A percentile compares a stretch with the other conserved stretches of the same genome.
Conservation (phyloP, 2,113 vertebrate genomes). For the Cryptotis parvus region DNA sequence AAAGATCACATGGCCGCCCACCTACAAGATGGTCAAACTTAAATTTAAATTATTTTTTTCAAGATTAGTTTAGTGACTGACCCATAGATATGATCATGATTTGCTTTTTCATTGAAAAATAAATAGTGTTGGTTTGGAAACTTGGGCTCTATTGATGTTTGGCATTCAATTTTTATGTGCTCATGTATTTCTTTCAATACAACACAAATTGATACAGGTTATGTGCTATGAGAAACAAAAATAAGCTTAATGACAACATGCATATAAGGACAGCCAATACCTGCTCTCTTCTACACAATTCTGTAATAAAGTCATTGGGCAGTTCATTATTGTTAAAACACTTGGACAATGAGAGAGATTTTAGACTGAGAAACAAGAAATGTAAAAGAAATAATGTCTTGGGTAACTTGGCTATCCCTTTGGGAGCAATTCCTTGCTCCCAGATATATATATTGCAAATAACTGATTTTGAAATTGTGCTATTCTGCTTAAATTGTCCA, state of each 20-base stretch:
- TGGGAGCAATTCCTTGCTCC: background rate
- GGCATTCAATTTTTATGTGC: background rate
- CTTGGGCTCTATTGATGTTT: background rate
- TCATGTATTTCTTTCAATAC: constrained; percentile 24
- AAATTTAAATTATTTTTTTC: too few species aligned
- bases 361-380: constrained; percentile 7
- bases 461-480: constrained; percentile 51
- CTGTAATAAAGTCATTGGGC: background rate
- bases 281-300: background rate
- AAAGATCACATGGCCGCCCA: too few species aligned
- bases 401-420: background rate
- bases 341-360: constrained; percentile 42
- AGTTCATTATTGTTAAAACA: constrained; percentile 21
- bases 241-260: background rate
- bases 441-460: constrained; percentile 8
- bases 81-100: background rate
- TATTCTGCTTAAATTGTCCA: background rate
- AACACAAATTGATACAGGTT: background rate
- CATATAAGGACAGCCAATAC: background rate
- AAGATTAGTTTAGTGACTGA: constrained; percentile 23
- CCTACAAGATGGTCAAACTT: too few species aligned
- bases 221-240: background rate
- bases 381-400: background rate
- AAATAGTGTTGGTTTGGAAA: constrained; percentile 28
- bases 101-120: constrained; percentile 42